Evolutionary conservation across 1,140 invertebrate genomes (phyloP).

Genomic region (Temnothorax curvispinosus): DNA sequence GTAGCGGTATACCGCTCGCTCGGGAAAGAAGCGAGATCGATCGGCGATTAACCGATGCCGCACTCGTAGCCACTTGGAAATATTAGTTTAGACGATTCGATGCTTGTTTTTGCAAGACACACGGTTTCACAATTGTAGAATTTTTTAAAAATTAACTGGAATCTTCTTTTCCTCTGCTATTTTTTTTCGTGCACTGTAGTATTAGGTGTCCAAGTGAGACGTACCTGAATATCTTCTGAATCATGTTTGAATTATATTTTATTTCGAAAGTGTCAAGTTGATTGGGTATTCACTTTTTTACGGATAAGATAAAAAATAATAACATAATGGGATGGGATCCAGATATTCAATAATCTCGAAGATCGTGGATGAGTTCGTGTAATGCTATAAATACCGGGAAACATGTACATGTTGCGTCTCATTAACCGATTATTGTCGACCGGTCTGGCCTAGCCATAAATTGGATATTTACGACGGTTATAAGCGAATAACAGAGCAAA

Average conservation of each 20-base stretch:
- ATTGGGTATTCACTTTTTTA: not conserved
- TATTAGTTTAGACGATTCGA: constrained; percentile 8
- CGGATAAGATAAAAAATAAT: not conserved
- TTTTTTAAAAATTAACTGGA: not conserved
- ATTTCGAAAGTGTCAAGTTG: no score
- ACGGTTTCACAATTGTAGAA: not conserved
- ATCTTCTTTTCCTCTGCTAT: not conserved
- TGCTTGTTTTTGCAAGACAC: not conserved
- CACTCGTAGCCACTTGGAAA: not conserved
- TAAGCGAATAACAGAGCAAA: constrained; percentile 45
- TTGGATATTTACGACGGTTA: constrained; percentile 70
- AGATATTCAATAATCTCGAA: not conserved
- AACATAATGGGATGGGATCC: not conserved
- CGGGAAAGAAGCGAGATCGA: constrained; percentile 17
- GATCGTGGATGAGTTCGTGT: not conserved
- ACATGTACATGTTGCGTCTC: constrained; percentile 46
- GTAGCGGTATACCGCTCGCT: constrained; percentile 63
- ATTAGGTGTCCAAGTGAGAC: not conserved
- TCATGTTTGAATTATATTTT: not conserved
- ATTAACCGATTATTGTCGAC: constrained; percentile 72
- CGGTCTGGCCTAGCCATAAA: constrained; percentile 67
- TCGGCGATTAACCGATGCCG: constrained; percentile 32
- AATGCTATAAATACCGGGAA: not conserved
- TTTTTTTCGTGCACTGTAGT: not conserved
- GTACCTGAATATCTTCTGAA: not conserved